Base-by-base conservation (phyloP, 2,113 vertebrate species). In the Spea bombifrons region DNA sequence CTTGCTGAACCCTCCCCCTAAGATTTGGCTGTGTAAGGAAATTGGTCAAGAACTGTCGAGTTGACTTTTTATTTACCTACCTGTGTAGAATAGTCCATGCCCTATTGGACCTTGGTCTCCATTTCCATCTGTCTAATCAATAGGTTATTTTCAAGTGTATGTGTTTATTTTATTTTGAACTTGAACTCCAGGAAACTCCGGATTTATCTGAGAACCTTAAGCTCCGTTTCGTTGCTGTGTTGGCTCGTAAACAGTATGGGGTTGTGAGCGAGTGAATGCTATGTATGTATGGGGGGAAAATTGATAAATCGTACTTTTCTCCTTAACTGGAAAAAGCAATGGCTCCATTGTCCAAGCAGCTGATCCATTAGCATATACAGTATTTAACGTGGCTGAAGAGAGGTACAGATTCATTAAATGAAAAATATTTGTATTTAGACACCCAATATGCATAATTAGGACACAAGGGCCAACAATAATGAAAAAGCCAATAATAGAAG, bases 1-100 rank as follows among this genome's bases (percentile, higher is more conserved):
- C 86, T 87, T 82, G 79, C 87, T 88, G 86, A 93, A 92, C 86
- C 69, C 15, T 88, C 92, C 91, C 89, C 86, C 88, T 89, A 89
- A 88, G 84, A 83, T 86, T 75, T 85, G 78, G 84, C 85, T 85
- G 84, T 84, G 81, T 83, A 88, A 87, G 83, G 86, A 86, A 88
- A 88, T 55, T 75, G 83, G 80, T 82, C 78, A 84, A 80, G 86
- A 82, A 82, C 84, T 78, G 83, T 86, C 91, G 88, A 92, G 91
- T 91, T 5, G 30, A 81, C 61, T 84, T 83, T 86, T 89, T 92
- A 88, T 90, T 87, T 82, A 82, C 15, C 71, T 79, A 2, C 83
- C 81, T 81, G 83, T 69, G 2, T 30, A 72, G 0, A 0, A 7
- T 71, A 55, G 49, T 79, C 9, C 69, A 80, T 30, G 75, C 0